These are phyloP conservation scores for Chlorops oryzae DNA, from an alignment of 1,140 invertebrate genomes.

Conservation along the genomic window DNA sequence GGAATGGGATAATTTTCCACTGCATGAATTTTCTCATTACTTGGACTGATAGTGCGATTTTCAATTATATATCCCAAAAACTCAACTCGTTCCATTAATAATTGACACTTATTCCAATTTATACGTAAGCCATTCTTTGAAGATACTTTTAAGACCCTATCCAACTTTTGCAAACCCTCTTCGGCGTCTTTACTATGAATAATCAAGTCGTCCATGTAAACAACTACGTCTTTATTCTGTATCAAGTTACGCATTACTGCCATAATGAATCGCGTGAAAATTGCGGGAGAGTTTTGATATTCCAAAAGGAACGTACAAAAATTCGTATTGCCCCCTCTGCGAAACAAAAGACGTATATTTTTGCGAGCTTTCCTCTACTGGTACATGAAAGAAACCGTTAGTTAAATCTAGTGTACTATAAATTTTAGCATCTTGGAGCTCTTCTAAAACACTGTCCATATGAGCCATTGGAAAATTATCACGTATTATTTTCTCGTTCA, in stretches of 20 bases:
- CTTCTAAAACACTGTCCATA: slow-evolving; percentile 20
- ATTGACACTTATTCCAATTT: not conserved
- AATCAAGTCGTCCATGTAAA: slow-evolving; percentile 7
- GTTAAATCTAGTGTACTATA: slow-evolving; percentile 6
- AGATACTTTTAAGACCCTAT: not conserved
- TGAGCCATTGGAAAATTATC: slow-evolving; percentile 32
- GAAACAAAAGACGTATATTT: slow-evolving; percentile 11
- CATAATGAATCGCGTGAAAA: not conserved
- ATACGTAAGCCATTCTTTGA: not conserved
- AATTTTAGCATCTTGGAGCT: slow-evolving; percentile 6
- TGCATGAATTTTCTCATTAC: not conserved
- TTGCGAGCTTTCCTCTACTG: not conserved
- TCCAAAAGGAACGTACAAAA: slow-evolving; percentile 46
- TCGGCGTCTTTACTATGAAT: not conserved
- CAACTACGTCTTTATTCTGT: not conserved
- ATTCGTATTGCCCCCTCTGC: slow-evolving; percentile 5
- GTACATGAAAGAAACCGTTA: slow-evolving; percentile 9
- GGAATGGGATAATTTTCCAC: not conserved
- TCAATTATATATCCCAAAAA: not conserved
- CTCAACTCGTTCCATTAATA: not conserved
- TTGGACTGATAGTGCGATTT: not conserved
- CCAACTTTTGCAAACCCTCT: not conserved
- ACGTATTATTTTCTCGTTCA: slow-evolving; percentile 40
- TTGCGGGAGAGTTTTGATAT: slow-evolving; percentile 21
- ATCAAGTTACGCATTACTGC: not conserved